These are phyloP conservation scores for Agapetus fuscipes DNA, from an alignment of 2,888 invertebrate species.

Conservation along the genomic window DNA sequence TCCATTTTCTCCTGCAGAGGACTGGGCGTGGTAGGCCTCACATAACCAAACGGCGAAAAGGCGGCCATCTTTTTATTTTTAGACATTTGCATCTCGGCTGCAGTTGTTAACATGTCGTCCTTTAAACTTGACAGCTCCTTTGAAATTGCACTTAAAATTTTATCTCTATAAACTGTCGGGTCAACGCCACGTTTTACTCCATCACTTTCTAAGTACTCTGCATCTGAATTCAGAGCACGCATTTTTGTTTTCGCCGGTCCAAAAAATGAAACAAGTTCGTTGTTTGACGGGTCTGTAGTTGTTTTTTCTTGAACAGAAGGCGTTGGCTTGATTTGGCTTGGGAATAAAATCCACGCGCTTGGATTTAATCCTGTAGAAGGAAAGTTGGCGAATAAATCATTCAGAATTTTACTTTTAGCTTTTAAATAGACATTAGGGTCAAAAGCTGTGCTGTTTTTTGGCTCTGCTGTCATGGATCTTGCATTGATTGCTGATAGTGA, in stretches of 20 bases:
- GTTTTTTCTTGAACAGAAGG: no score
- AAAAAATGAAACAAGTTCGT: no score
- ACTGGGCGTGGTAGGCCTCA: conserved; percentile 2
- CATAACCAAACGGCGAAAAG: neutral
- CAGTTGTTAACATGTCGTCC: conserved; percentile 2
- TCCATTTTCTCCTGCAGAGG: conserved; percentile 5
- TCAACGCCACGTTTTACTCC: neutral
- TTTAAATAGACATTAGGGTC: neutral
- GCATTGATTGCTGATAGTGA: neutral
- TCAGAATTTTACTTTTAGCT: neutral
- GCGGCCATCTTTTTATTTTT: neutral
- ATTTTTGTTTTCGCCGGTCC: no score
- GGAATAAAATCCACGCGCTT: neutral
- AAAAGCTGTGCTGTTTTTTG: no score
- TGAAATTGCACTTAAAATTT: conserved; percentile 3
- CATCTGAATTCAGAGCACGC: no score
- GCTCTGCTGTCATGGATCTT: neutral
- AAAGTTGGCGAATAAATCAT: no score
- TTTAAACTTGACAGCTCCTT: conserved; percentile 4
- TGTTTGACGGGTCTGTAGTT: no score
- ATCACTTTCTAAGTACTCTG: no score
- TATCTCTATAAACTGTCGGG: neutral
- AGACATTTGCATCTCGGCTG: conserved; percentile 1
- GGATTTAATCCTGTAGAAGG: no score
- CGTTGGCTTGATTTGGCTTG: neutral